A percentile compares a stretch with the other conserved stretches of the same genome.
phyloP scores from a whole-genome alignment of 2,888 invertebrate species.

The Pseudococcus longispinus region DNA sequence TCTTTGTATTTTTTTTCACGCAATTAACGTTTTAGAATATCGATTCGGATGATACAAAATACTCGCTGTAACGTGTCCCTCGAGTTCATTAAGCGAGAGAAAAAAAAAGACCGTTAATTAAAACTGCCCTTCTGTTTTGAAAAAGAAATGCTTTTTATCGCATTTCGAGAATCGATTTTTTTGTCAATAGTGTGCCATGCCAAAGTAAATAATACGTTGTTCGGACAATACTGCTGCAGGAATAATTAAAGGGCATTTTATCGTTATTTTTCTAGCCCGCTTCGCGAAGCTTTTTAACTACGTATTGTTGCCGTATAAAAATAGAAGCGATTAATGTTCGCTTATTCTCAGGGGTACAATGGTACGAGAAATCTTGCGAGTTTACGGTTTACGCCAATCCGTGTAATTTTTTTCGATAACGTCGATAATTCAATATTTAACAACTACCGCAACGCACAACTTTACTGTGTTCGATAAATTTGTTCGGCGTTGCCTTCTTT shows the following conservation, averaged over 20 bases:
- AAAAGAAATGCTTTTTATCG: neutral
- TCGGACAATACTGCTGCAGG: neutral
- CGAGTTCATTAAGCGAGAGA: neutral
- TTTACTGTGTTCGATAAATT: no score
- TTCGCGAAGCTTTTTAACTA: neutral
- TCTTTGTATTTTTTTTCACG: neutral
- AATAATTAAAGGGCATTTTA: neutral
- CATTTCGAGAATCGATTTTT: neutral
- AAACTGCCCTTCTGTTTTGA: neutral
- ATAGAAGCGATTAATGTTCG: conserved; percentile 3
- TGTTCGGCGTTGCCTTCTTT: no score
- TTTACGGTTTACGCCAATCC: neutral
- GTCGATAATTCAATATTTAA: neutral
- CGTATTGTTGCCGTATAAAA: neutral
- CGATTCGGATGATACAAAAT: neutral
- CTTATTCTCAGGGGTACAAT: neutral
- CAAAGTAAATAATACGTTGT: neutral
- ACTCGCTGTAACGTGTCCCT: neutral
- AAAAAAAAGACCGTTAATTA: neutral
- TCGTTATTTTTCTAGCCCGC: neutral
- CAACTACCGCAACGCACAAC: neutral
- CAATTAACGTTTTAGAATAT: neutral
- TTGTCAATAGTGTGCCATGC: neutral
- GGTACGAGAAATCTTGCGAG: neutral
- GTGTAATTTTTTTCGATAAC: neutral